phyloP scores from a whole-genome alignment of 2,797 vertebrate genomes.

The Fratercula arctica region DNA sequence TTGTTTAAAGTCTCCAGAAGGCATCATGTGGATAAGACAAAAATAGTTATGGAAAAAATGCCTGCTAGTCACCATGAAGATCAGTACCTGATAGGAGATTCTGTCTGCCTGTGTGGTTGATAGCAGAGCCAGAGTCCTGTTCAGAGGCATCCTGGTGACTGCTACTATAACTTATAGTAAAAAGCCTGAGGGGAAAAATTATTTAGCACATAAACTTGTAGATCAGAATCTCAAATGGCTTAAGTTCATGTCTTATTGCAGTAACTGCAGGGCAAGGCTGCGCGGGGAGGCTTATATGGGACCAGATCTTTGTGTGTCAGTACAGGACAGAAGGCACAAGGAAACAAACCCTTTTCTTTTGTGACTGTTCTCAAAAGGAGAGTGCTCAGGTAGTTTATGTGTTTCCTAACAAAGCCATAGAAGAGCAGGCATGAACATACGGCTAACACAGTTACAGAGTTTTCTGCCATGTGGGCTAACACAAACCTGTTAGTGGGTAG shows the following conservation, averaged over 20 bases:
- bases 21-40: neutral
- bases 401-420: neutral
- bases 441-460: neutral
- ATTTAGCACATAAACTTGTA: neutral
- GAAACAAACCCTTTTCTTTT: neutral
- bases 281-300: neutral
- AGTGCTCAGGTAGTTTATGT: neutral
- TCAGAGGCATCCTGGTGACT: neutral
- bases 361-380: neutral
- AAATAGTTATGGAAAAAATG: neutral
- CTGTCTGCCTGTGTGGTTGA: neutral
- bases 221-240: neutral
- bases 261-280: neutral
- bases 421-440: accelerated
- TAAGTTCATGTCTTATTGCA: neutral
- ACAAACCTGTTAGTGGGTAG: neutral
- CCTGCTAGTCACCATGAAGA: neutral
- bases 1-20: neutral
- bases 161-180: neutral
- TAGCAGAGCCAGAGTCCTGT: neutral
- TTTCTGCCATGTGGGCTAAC: neutral
- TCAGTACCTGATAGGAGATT: neutral
- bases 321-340: neutral
- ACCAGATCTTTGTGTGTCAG: neutral
- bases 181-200: neutral